Base-by-base conservation (phyloP, 2,888 invertebrate species). In the Drosophila acutilabella region DNA sequence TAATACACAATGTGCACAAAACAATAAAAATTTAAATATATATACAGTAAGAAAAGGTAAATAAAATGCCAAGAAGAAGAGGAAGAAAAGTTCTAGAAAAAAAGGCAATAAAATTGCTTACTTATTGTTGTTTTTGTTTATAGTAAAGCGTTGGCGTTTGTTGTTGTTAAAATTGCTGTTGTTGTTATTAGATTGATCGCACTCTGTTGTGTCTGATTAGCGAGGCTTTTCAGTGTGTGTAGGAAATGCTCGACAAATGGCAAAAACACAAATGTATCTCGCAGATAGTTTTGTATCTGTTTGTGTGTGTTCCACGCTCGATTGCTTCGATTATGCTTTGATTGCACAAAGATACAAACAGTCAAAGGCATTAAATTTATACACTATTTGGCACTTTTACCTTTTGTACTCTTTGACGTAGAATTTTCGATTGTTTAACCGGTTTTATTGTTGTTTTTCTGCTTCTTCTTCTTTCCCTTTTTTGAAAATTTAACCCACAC, bases 321-420 rank as follows among this genome's bases (percentile, higher is more conserved):
- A 81, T 81, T 82, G 81, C 59, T 70, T 74, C 80, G 82, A 76
- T 82, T 81, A 85, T 81, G 81, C 72, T 81, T 78, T 64, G 78
- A 78, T 83, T 82, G 78, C 80, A 20, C 13, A 18, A 51, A 16
- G 33, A 33, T 33, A 18, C 10, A 44, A 10, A 33, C 44, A 40
- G 18, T 26, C 6, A 2, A 26, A 52, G 64, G 65, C 64, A 83
- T 78, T 74, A 74, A 64, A 65, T 58, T 65, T 59, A 78, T 80
- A 53, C 59, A 67, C 58, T 68, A 59, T 84, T 81, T 81, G 79
- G 66, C 84, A 83, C 87, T 81, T 87, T 78, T 78, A 71, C 68
- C 71, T 67, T 60, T 71, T 78, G 68, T 68, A 23, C 40, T 36
- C 36, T 36, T 57, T 67, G 73, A 66, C 54, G 47, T 65, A 44